These are phyloP conservation scores for Willowsia nigromaculata DNA, from an alignment of 2,888 invertebrate species.

Conservation along the genomic window DNA sequence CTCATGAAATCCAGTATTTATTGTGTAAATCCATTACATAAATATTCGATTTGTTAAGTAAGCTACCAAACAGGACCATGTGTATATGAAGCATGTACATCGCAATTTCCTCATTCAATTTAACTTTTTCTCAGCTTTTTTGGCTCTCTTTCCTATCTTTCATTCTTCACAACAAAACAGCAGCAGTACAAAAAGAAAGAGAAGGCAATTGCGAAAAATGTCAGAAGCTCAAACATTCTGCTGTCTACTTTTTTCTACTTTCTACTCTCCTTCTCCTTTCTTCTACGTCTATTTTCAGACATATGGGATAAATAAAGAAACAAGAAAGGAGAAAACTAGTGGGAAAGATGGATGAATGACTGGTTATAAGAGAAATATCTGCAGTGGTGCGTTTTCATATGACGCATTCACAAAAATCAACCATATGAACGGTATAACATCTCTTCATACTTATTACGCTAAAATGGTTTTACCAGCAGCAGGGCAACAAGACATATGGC, in stretches of 20 bases:
- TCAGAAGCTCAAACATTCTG: conserved; percentile 63
- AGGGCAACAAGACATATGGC: neutral
- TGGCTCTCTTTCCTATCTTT: conserved; percentile 43
- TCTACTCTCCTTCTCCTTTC: conserved; percentile 13
- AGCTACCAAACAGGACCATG: neutral
- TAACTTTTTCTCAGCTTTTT: conserved; percentile 22
- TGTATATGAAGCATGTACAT: neutral
- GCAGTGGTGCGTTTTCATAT: neutral
- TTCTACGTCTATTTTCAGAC: conserved; percentile 28
- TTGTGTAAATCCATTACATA: conserved; percentile 64
- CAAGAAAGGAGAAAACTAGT: conserved; percentile 57
- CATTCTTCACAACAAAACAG: conserved; percentile 41
- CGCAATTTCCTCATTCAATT: conserved; percentile 25
- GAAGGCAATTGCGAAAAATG: conserved; percentile 64
- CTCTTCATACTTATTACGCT: neutral
- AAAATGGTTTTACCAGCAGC: too few species aligned
- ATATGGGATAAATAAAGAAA: conserved; percentile 54
- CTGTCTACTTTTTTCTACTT: conserved; percentile 35
- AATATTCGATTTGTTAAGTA: conserved; percentile 65
- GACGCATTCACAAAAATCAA: neutral
- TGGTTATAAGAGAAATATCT: neutral
- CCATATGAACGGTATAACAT: neutral
- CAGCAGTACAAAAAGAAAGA: conserved; percentile 9
- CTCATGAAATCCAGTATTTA: conserved; percentile 66
- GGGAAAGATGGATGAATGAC: conserved; percentile 56